Conservation (phyloP, 2,797 vertebrate genomes). For the Mormyrus proboscirostris region DNA sequence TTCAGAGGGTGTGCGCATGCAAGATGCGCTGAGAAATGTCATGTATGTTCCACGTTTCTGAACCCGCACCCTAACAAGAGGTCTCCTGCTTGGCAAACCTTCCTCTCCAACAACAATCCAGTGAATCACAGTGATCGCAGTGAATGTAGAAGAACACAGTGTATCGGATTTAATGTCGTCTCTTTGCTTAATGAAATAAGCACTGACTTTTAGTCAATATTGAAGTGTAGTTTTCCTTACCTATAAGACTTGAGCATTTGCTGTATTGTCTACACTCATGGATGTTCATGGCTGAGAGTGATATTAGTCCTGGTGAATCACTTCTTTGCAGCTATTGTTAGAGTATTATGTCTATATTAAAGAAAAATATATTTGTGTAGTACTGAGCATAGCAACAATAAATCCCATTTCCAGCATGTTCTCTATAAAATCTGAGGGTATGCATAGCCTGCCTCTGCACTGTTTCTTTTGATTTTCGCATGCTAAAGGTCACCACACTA, state of each 20-base stretch:
- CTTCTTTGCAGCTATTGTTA: background rate
- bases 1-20: background rate
- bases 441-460: background rate
- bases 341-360: background rate
- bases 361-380: background rate
- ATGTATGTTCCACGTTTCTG: background rate
- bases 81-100: background rate
- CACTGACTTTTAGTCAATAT: background rate
- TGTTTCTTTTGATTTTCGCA: background rate
- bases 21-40: background rate
- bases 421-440: background rate
- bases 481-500: background rate
- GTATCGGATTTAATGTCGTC: background rate
- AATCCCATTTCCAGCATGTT: background rate
- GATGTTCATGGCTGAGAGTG: background rate
- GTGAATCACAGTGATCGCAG: too few species aligned
- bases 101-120: background rate
- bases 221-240: background rate
- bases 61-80: background rate
- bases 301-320: background rate
- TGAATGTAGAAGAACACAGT: background rate
- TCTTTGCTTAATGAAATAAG: background rate
- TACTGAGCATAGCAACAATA: background rate
- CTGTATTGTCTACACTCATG: background rate
- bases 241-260: background rate